phyloP scores from a whole-genome alignment of 2,113 vertebrate species.

The Gymnobelideus leadbeateri region DNA sequence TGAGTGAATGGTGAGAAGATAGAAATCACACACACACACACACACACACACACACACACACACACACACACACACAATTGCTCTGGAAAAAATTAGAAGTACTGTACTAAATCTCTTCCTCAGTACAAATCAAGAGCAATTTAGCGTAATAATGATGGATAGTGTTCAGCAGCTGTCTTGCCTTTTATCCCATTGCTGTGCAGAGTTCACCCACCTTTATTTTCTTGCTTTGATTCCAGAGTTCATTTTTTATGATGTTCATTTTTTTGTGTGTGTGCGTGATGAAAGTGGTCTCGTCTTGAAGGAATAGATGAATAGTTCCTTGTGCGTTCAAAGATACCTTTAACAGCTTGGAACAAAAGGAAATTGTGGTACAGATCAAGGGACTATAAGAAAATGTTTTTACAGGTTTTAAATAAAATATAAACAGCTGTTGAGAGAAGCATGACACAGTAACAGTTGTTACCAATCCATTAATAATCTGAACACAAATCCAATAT shows the following conservation, averaged over 20 bases:
- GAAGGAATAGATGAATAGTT: conserved; percentile 82
- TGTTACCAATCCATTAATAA: conserved; percentile 84
- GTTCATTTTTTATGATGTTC: conserved; percentile 84
- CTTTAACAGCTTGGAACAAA: conserved; percentile 83
- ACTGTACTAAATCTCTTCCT: conserved; percentile 45
- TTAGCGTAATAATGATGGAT: conserved; percentile 82
- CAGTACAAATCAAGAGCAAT: conserved; percentile 79
- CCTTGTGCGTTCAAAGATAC: conserved; percentile 83
- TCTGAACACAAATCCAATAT: conserved; percentile 77
- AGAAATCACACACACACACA: conserved; percentile 62
- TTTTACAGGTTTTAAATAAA: conserved; percentile 87
- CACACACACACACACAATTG: conserved; percentile 48
- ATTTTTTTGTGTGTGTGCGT: conserved; percentile 76
- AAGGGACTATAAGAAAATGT: conserved; percentile 81
- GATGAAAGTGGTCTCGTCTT: conserved; percentile 83
- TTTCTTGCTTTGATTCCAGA: conserved; percentile 83
- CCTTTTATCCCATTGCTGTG: conserved; percentile 74
- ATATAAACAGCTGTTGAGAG: conserved; percentile 85
- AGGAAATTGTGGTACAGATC: conserved; percentile 86
- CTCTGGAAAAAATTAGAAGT: conserved; percentile 67
- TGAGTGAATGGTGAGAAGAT: conserved; percentile 66
- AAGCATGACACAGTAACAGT: conserved; percentile 75
- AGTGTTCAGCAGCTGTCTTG: conserved; percentile 74
- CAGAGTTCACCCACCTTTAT: conserved; percentile 81
- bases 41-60: conserved; percentile 48